Evolutionary conservation across 2,113 vertebrate genomes (phyloP), one percentile per base, ranked within the genome.

Genomic region (Labeo catla): DNA sequence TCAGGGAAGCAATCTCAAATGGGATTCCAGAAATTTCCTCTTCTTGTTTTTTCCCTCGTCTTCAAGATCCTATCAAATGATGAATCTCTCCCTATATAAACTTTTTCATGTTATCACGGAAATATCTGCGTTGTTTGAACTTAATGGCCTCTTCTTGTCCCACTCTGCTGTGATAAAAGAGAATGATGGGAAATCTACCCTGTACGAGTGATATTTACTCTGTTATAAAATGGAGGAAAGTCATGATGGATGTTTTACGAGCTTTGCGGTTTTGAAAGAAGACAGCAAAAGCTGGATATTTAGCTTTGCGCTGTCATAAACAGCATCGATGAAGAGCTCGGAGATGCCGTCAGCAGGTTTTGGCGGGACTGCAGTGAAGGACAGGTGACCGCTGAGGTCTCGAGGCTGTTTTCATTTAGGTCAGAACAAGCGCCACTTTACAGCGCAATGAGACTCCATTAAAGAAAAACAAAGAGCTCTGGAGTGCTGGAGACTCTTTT

Each of bases 21-120:
- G 93, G 92, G 93, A 94, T 94, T 95, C 93, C 91, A 93, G 92
- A 95, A 94, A 94, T 95, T 93, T 95, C 93, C 91, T 94, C 89
- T 91, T 90, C 92, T 93, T 93, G 91, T 93, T 93, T 94, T 91
- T 91, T 87, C 65, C 76, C 84, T 84, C 43, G 79, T 89, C 89
- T 91, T 95, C 88, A 90, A 91, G 94, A 95, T 92, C 65, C 91
- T 93, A 94, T 94, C 92, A 76, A 91, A 91, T 83, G 91, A 93
- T 89, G 86, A 92, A 94, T 95, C 92, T 93, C 91, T 90, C 92
- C 85, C 90, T 92, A 91, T 91, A 91, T 93, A 94, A 94, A 94
- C 92, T 52, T 86, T 76, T 82, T 80, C 84, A 90, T 93, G 93
- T 94, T 93, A 88, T 94, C 92, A 90, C 88, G 91, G 87, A 91